Conservation (phyloP, 2,113 vertebrate species). For the Copsychus sechellarum region DNA sequence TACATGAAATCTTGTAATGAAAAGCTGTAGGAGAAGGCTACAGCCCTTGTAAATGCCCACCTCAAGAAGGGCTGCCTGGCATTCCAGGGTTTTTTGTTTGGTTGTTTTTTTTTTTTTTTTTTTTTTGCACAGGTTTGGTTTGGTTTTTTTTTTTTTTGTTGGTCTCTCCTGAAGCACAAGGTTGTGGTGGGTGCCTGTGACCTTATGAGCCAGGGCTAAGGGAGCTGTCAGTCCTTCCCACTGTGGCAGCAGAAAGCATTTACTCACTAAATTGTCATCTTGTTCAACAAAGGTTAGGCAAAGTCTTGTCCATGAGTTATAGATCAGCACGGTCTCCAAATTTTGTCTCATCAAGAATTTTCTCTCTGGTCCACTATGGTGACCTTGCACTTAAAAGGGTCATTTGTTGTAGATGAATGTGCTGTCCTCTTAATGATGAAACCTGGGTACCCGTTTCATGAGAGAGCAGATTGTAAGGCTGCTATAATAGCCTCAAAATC, state of each 20-base stretch:
- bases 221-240: slow-evolving; percentile 14
- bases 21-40: background rate
- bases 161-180: background rate
- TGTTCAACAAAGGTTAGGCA: background rate
- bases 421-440: background rate
- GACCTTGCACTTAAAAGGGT: background rate
- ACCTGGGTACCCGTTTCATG: background rate
- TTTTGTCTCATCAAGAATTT: background rate
- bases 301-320: background rate
- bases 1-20: background rate
- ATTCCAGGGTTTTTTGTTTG: background rate
- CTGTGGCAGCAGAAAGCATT: slow-evolving; percentile 8
- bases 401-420: background rate
- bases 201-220: background rate
- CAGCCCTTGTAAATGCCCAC: background rate
- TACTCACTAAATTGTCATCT: background rate
- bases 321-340: background rate
- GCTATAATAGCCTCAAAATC: background rate
- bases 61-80: background rate
- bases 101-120: background rate
- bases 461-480: background rate
- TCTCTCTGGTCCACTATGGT: background rate
- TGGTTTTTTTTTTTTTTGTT: background rate
- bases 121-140: background rate
- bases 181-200: background rate